These are phyloP conservation scores for Acleris sparsana DNA, from an alignment of 2,888 invertebrate genomes.

Conservation along the genomic window DNA sequence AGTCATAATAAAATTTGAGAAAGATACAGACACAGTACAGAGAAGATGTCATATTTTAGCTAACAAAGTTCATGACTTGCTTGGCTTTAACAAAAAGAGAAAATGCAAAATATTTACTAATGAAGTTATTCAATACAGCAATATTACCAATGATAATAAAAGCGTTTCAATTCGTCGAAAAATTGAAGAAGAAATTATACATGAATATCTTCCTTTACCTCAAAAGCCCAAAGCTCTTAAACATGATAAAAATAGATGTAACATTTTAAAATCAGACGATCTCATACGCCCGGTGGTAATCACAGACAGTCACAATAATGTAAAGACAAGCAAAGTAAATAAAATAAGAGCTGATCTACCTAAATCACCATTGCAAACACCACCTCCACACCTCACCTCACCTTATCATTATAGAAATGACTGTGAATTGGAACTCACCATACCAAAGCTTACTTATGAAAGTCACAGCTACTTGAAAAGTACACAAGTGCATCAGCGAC, in stretches of 20 bases:
- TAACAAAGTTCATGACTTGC: constrained; percentile 40
- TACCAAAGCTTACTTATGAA: constrained; percentile 51
- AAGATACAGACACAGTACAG: constrained; percentile 45
- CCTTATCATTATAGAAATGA: not conserved
- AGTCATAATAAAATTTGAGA: constrained; percentile 44
- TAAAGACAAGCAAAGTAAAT: not conserved
- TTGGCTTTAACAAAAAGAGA: constrained; percentile 38
- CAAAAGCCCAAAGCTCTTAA: constrained; percentile 26
- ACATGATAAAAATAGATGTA: constrained; percentile 11
- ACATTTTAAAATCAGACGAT: constrained; percentile 59
- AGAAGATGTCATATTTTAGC: constrained; percentile 45
- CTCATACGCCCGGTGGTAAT: constrained; percentile 58
- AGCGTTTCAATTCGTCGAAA: constrained; percentile 41
- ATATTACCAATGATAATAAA: constrained; percentile 40
- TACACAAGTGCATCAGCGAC: not conserved
- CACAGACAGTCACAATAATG: not conserved
- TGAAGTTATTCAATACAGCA: constrained; percentile 43
- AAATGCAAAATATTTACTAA: constrained; percentile 40
- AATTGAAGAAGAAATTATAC: constrained; percentile 45
- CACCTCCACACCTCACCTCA: not conserved
- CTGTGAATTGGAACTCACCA: constrained; percentile 12
- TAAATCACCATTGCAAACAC: not conserved
- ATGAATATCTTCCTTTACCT: constrained; percentile 41
- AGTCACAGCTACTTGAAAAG: constrained; percentile 52
- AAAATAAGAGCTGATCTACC: not conserved